Conservation (phyloP, 2,888 invertebrate genomes). For the Arge pagana region DNA sequence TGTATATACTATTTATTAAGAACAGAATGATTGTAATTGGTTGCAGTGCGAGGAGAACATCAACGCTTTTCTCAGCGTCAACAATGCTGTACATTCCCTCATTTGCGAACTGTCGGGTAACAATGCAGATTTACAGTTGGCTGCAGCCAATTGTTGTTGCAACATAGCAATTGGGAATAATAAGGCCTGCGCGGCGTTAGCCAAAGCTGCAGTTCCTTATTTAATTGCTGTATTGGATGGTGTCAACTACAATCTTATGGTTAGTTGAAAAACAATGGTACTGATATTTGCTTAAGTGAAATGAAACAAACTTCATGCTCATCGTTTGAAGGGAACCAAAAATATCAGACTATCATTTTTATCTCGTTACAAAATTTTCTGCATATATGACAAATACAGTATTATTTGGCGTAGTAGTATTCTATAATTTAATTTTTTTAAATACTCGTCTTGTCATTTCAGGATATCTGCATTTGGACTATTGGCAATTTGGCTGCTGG, state of each 20-base stretch:
- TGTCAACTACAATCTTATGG: constrained; percentile 47
- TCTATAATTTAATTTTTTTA: not conserved
- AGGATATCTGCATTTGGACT: constrained; percentile 54
- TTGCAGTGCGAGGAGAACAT: constrained; percentile 57
- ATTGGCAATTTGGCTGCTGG: constrained; percentile 52
- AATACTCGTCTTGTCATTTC: constrained; percentile 23
- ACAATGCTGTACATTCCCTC: constrained; percentile 60
- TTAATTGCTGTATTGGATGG: constrained; percentile 55
- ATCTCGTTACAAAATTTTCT: no score
- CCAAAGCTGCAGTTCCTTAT: constrained; percentile 61
- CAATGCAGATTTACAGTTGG: constrained; percentile 60
- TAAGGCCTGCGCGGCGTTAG: constrained; percentile 56
- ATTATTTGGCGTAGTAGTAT: no score
- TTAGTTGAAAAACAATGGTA: no score
- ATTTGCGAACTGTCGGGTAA: constrained; percentile 61
- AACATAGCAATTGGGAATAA: constrained; percentile 62
- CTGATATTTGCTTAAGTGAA: no score
- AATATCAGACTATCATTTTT: no score
- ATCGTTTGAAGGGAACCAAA: no score
- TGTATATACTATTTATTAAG: not conserved
- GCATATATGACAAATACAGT: no score
- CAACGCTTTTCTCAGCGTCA: constrained; percentile 50
- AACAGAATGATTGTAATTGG: no score
- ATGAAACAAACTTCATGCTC: no score
- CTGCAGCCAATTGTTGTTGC: constrained; percentile 63